Conservation (phyloP, 2,888 invertebrate species). For the Mesorhabditis belari region DNA sequence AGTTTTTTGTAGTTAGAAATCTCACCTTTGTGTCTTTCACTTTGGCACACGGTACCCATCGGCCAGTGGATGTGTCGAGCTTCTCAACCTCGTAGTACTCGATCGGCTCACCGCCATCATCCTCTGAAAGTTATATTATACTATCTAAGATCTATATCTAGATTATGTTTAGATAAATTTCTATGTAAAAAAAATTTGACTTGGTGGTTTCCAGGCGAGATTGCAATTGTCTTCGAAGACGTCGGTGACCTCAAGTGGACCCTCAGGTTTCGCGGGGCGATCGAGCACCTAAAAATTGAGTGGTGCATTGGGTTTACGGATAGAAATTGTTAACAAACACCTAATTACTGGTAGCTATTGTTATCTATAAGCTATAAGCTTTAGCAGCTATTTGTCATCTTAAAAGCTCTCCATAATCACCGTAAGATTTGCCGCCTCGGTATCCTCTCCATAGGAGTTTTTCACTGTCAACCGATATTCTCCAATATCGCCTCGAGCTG, state of each 20-base stretch:
- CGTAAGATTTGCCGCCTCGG: slow-evolving; percentile 82
- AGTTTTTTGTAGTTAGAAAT: slow-evolving; percentile 65
- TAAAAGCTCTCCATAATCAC: too few relatives aligned
- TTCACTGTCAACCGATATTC: slow-evolving; percentile 75
- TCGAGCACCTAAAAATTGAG: slow-evolving; percentile 82
- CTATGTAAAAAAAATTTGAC: slow-evolving; percentile 68
- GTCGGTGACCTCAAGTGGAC: slow-evolving; percentile 56
- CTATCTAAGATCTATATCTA: too few relatives aligned
- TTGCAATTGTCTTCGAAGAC: slow-evolving; percentile 83
- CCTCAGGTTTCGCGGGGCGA: slow-evolving; percentile 63
- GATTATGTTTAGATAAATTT: too few relatives aligned
- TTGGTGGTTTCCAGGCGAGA: slow-evolving; percentile 81
- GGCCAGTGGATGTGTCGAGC: slow-evolving; percentile 79
- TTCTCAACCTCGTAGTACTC: slow-evolving; percentile 67
- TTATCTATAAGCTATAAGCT: too few relatives aligned
- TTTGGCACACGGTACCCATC: slow-evolving; percentile 83
- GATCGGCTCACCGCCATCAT: slow-evolving; percentile 70
- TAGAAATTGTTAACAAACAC: too few relatives aligned
- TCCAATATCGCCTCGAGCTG: slow-evolving; percentile 82
- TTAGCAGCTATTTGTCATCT: too few relatives aligned
- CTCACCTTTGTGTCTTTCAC: slow-evolving; percentile 25
- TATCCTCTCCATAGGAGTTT: slow-evolving; percentile 89
- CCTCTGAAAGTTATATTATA: slow-evolving; percentile 51
- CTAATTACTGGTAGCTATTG: too few relatives aligned
- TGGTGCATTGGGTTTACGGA: slow-evolving; percentile 79